Evolutionary conservation across 2,888 invertebrate genomes (phyloP).

Genomic region (Phlogophora meticulosa): DNA sequence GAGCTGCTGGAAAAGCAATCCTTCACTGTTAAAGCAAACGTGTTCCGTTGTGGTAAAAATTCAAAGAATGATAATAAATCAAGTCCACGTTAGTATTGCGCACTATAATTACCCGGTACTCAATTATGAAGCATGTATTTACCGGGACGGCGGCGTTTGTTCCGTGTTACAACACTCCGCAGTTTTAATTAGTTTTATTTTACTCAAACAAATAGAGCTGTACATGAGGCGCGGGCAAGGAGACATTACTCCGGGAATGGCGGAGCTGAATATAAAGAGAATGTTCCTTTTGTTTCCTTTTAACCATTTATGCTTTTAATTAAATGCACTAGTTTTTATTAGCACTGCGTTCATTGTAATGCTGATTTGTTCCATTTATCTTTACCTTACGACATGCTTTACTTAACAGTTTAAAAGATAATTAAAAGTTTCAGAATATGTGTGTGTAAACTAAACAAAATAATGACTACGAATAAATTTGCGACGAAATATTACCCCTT

Average conservation of each 20-base stretch:
- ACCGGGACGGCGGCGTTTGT: conserved; percentile 37
- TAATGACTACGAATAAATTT: conserved; percentile 28
- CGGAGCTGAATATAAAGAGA: conserved; percentile 35
- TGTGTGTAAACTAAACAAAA: conserved; percentile 21
- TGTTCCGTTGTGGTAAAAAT: conserved; percentile 39
- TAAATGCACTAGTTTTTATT: conserved; percentile 44
- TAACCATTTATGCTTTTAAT: conserved; percentile 55
- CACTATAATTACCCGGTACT: conserved; percentile 56
- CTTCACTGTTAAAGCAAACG: conserved; percentile 50
- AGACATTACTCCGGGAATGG: conserved; percentile 42
- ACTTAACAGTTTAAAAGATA: conserved; percentile 6
- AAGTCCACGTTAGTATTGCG: conserved; percentile 54
- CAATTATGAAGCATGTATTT: conserved; percentile 58
- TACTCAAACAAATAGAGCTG: conserved; percentile 45
- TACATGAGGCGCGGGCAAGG: conserved; percentile 19
- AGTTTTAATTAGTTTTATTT: conserved; percentile 64
- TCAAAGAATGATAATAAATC: conserved; percentile 61
- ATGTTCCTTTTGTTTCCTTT: conserved; percentile 45
- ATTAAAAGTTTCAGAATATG: conserved; percentile 1
- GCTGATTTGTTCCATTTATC: conserved; percentile 15
- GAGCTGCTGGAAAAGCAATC: conserved; percentile 37
- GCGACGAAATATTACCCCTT: conserved; percentile 26
- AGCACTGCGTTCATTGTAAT: conserved; percentile 3
- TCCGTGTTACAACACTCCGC: conserved; percentile 37
- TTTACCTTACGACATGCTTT: neutral